These are phyloP conservation scores for Eristalinus sepulchralis DNA, from an alignment of 2,888 invertebrate species.

Conservation along the genomic window DNA sequence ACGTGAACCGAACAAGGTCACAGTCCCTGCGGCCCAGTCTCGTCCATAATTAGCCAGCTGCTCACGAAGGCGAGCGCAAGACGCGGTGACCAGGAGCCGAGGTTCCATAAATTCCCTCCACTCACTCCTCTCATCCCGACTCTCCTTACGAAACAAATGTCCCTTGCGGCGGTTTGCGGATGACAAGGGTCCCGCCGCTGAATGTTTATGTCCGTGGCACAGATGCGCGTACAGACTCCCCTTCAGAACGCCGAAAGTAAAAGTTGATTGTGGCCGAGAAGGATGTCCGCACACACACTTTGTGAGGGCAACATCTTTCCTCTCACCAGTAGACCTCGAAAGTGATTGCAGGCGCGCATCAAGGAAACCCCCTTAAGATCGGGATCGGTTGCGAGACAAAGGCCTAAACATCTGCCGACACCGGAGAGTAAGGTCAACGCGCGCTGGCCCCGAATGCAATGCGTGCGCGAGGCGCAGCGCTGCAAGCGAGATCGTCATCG, in stretches of 20 bases:
- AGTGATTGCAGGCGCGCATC: conserved; percentile 52
- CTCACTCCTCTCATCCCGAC: not conserved
- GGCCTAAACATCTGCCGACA: conserved; percentile 45
- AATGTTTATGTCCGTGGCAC: conserved; percentile 38
- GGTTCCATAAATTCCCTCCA: not conserved
- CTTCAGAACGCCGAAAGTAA: conserved; percentile 56
- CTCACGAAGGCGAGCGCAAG: not conserved
- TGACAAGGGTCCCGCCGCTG: conserved; percentile 19
- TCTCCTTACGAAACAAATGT: conserved; percentile 15
- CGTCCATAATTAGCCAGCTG: conserved; percentile 36
- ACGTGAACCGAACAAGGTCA: conserved; percentile 56
- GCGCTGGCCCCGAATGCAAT: conserved; percentile 9
- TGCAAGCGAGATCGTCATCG: conserved; percentile 37
- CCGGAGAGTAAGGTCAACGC: conserved; percentile 58
- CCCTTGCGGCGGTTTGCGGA: conserved; percentile 39
- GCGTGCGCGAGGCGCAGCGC: conserved; percentile 1
- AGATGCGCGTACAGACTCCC: not conserved
- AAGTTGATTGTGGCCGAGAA: conserved; percentile 55
- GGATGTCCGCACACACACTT: conserved; percentile 31
- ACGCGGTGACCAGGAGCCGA: not conserved
- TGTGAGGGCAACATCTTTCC: conserved; percentile 21
- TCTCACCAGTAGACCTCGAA: conserved; percentile 66
- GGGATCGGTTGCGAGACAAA: conserved; percentile 8
- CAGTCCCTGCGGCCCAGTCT: not conserved
- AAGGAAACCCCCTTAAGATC: conserved; percentile 16